Conservation (phyloP, 2,113 vertebrate species). For the Zosterops pallidus region DNA sequence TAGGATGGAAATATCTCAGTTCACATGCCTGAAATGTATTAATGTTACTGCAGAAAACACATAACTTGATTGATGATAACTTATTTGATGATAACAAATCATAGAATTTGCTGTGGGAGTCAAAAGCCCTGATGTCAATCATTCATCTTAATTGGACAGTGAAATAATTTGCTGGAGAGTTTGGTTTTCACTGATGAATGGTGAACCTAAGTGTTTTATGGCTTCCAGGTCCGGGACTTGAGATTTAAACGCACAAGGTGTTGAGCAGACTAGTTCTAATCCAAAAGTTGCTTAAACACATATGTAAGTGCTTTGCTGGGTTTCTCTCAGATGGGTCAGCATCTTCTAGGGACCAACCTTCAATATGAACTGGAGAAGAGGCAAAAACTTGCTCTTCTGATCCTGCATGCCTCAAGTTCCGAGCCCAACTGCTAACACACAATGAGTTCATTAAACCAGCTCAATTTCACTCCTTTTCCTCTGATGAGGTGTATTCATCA, state of each 20-base stretch:
- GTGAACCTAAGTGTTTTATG: background rate
- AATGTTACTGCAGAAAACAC: background rate
- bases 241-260: background rate
- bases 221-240: background rate
- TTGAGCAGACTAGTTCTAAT: background rate
- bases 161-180: background rate
- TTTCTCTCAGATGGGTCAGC: background rate
- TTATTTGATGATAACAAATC: background rate
- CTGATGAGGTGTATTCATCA: background rate
- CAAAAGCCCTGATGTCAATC: background rate
- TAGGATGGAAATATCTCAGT: background rate
- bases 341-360: background rate
- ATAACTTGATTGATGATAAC: background rate
- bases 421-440: background rate
- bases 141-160: background rate
- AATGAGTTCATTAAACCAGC: background rate
- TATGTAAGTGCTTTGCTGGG: accelerated
- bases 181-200: background rate
- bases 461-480: background rate
- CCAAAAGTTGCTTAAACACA: background rate
- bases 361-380: background rate
- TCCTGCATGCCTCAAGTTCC: background rate
- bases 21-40: background rate
- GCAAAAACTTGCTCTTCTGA: background rate
- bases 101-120: background rate